Evolutionary conservation across 2,797 vertebrate species (phyloP).

Genomic region (Bovichtus variegatus): DNA sequence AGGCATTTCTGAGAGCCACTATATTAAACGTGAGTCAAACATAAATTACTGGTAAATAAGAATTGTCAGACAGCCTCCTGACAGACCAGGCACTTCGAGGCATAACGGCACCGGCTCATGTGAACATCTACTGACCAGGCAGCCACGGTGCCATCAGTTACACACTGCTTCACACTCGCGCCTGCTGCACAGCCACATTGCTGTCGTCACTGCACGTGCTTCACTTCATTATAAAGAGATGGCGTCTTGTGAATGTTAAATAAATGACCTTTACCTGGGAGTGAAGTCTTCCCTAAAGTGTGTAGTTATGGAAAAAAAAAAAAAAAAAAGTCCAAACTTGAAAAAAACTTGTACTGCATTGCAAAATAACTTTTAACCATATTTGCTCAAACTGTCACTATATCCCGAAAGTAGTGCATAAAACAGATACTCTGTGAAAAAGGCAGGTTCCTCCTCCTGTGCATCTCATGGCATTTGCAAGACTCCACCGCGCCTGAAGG

Average conservation of each 20-base stretch:
- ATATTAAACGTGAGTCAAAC: not conserved
- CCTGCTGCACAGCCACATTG: constrained; percentile 11
- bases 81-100: constrained; percentile 23
- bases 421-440: too few relatives aligned
- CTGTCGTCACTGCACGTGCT: not conserved
- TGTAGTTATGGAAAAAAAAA: too few relatives aligned
- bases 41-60: constrained; percentile 10
- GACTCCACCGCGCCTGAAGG: too few relatives aligned
- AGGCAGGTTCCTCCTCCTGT: too few relatives aligned
- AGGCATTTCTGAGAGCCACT: not conserved
- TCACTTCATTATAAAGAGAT: not conserved
- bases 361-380: too few relatives aligned
- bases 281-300: not conserved
- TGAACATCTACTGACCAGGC: constrained; percentile 28
- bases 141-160: constrained; percentile 43
- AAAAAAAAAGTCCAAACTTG: not conserved
- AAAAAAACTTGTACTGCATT: too few relatives aligned
- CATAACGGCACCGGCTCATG: constrained; percentile 11
- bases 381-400: too few relatives aligned
- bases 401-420: too few relatives aligned
- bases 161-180: constrained; percentile 1
- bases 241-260: not conserved
- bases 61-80: constrained; percentile 8
- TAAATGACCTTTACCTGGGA: not conserved
- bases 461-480: too few relatives aligned